These are phyloP conservation scores for Drosophila miranda DNA, from an alignment of 1,140 invertebrate species.

Conservation along the genomic window DNA sequence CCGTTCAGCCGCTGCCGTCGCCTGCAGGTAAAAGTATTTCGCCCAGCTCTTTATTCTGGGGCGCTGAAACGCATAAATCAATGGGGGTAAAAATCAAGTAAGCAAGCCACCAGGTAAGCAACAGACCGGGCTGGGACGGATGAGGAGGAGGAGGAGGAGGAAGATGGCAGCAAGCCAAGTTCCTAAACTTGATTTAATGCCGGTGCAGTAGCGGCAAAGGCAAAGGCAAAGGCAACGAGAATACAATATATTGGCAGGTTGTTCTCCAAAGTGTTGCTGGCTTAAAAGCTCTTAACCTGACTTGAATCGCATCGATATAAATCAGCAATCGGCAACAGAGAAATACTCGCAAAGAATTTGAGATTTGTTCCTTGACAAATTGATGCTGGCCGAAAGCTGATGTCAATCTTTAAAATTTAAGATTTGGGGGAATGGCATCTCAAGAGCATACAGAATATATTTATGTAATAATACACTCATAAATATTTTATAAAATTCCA, in stretches of 20 bases:
- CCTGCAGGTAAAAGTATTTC: slow-evolving; percentile 29
- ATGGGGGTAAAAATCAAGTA: slow-evolving; percentile 25
- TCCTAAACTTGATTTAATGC: slow-evolving; percentile 62
- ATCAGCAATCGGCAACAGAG: slow-evolving; percentile 34
- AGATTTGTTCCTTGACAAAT: slow-evolving; percentile 37
- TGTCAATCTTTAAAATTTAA: slow-evolving; percentile 19
- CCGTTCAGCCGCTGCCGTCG: background rate
- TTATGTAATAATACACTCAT: background rate
- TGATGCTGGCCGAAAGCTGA: slow-evolving; percentile 9
- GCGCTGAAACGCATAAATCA: slow-evolving; percentile 61
- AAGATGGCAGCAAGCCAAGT: slow-evolving; percentile 55
- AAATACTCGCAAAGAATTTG: slow-evolving; percentile 27
- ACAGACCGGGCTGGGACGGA: slow-evolving; percentile 13
- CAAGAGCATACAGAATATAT: background rate
- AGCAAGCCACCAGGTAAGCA: slow-evolving; percentile 10
- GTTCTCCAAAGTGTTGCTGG: slow-evolving; percentile 48
- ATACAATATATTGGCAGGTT: slow-evolving; percentile 59
- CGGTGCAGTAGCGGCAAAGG: slow-evolving; percentile 24
- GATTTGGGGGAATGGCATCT: slow-evolving; percentile 1
- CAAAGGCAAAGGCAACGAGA: slow-evolving; percentile 14
- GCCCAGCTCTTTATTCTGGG: slow-evolving; percentile 52
- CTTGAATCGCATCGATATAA: slow-evolving; percentile 51
- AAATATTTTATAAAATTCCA: slow-evolving; percentile 19
- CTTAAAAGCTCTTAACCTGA: slow-evolving; percentile 56
- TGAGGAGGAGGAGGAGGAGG: background rate